phyloP scores from a whole-genome alignment of 2,797 vertebrate species.

The Heteromormyrus szaboi region DNA sequence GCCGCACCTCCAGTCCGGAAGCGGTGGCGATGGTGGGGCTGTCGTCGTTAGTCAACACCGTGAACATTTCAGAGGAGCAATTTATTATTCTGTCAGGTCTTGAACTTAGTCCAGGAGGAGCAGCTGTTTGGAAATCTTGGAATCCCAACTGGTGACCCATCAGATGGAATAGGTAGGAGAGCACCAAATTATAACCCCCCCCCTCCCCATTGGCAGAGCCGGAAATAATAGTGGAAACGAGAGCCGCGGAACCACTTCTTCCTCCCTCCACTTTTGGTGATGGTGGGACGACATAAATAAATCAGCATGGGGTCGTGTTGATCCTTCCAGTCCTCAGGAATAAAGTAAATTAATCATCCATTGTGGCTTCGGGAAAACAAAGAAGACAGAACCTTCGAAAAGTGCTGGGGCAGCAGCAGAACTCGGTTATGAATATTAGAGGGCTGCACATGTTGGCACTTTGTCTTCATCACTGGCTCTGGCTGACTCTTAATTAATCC shows the following conservation, averaged over 20 bases:
- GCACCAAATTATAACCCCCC: slow-evolving; percentile 38
- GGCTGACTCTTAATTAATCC: slow-evolving; percentile 27
- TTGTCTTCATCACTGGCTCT: slow-evolving; percentile 22
- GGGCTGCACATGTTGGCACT: slow-evolving; percentile 17
- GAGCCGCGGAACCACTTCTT: slow-evolving; percentile 40
- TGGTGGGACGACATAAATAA: slow-evolving; percentile 39
- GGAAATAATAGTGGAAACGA: slow-evolving; percentile 50
- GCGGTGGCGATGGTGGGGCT: neutral
- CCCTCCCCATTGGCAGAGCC: slow-evolving; percentile 20
- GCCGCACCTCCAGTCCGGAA: neutral
- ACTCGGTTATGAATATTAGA: slow-evolving; percentile 18
- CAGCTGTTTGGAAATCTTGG: slow-evolving; percentile 58
- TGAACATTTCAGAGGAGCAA: slow-evolving; percentile 23
- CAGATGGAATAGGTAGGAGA: slow-evolving; percentile 52
- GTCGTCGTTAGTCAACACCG: slow-evolving; percentile 13
- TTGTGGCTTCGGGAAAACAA: slow-evolving; percentile 33
- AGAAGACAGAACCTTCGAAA: slow-evolving; percentile 18
- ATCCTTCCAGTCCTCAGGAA: slow-evolving; percentile 41
- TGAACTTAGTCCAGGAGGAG: slow-evolving; percentile 51
- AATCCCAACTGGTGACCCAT: slow-evolving; percentile 53
- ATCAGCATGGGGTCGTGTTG: slow-evolving; percentile 45
- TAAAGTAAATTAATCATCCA: slow-evolving; percentile 51
- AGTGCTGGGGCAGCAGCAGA: slow-evolving; percentile 19
- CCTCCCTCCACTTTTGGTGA: slow-evolving; percentile 38
- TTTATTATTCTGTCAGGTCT: slow-evolving; percentile 54